These are phyloP conservation scores for Julus scandinavius DNA, from an alignment of 2,888 invertebrate species.

Conservation along the genomic window DNA sequence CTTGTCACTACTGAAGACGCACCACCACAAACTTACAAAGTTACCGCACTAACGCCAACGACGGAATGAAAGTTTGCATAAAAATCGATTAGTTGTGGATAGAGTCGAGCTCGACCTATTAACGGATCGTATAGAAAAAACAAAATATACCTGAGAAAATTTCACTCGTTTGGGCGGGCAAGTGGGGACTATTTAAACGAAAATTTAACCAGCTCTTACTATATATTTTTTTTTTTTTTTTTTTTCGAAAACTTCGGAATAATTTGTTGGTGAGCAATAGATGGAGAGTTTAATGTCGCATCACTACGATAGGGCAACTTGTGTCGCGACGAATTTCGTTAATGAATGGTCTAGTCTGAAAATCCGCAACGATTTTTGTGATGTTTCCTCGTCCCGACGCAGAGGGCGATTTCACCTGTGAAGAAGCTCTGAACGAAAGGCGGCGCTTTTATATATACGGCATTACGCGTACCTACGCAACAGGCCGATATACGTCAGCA, in stretches of 20 bases:
- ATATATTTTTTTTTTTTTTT: no score
- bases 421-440: slow-evolving; percentile 34
- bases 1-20: not conserved
- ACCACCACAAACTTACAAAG: not conserved
- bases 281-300: not conserved
- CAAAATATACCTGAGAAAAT: not conserved
- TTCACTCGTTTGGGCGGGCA: not conserved
- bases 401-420: slow-evolving; percentile 39
- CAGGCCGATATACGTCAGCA: slow-evolving; percentile 3
- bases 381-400: not conserved
- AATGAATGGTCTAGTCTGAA: not conserved
- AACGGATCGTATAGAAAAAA: not conserved
- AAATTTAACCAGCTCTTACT: not conserved
- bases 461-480: slow-evolving; percentile 30
- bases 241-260: not conserved
- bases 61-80: slow-evolving; percentile 17
- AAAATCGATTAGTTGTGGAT: slow-evolving; percentile 9
- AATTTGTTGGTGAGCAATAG: not conserved
- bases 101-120: not conserved
- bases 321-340: not conserved
- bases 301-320: not conserved
- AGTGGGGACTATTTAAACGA: not conserved
- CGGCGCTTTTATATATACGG: not conserved
- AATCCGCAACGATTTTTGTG: not conserved
- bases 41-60: not conserved